phyloP scores from a whole-genome alignment of 2,888 invertebrate genomes.

The Myopa tessellatipennis region DNA sequence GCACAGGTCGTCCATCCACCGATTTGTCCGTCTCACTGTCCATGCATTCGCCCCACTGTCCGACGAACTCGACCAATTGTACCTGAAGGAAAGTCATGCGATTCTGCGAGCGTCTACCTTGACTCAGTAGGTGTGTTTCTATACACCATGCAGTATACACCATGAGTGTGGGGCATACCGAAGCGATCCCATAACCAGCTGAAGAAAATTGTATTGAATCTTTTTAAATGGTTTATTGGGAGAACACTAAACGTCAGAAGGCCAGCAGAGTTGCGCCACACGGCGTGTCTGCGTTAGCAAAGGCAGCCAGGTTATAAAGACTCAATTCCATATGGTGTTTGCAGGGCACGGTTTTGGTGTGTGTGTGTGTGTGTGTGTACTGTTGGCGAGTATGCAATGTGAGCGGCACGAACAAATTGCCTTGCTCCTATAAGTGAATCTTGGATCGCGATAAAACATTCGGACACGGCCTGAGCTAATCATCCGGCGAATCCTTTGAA shows the following conservation, averaged over 20 bases:
- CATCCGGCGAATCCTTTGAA: slow-evolving; percentile 46
- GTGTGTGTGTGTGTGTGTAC: background rate
- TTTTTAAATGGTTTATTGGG: slow-evolving; percentile 43
- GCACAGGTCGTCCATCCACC: slow-evolving; percentile 18
- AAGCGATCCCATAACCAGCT: slow-evolving; percentile 51
- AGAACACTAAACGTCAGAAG: slow-evolving; percentile 27
- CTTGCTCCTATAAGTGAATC: slow-evolving; percentile 45
- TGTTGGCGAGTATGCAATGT: slow-evolving; percentile 20
- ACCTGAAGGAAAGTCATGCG: slow-evolving; percentile 23
- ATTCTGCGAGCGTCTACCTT: slow-evolving; percentile 7
- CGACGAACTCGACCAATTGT: background rate
- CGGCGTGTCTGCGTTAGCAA: background rate
- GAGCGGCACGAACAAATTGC: slow-evolving; percentile 36
- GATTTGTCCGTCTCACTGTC: background rate
- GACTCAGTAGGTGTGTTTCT: slow-evolving; percentile 27
- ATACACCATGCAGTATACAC: slow-evolving; percentile 13
- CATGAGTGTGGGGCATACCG: slow-evolving; percentile 12
- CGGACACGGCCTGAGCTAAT: slow-evolving; percentile 43
- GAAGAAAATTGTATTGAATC: slow-evolving; percentile 42
- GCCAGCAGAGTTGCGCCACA: slow-evolving; percentile 1
- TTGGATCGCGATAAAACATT: slow-evolving; percentile 48
- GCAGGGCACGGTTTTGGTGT: background rate
- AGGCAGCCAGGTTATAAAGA: slow-evolving; percentile 22
- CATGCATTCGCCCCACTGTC: background rate
- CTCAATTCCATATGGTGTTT: slow-evolving; percentile 23